Conservation (phyloP, 1,140 invertebrate genomes). For the Drosophila aff. region DNA sequence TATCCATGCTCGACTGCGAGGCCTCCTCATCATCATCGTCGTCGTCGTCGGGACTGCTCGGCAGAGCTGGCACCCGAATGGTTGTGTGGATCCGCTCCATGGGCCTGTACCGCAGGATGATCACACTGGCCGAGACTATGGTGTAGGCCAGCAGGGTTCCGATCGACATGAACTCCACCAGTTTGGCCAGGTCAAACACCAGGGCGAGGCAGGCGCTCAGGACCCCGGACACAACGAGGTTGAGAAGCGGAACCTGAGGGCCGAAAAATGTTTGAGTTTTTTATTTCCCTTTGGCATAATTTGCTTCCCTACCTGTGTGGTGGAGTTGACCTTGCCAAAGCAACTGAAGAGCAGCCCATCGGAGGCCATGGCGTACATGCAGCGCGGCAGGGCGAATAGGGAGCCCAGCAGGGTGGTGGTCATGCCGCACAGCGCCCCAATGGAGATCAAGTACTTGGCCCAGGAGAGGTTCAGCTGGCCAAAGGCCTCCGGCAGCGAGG, state of each 20-base stretch:
- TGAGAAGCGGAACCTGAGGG: constrained; percentile 91
- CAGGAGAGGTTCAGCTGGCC: constrained; percentile 90
- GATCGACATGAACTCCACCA: constrained; percentile 98
- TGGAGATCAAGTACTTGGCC: constrained; percentile 94
- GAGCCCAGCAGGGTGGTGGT: constrained; percentile 94
- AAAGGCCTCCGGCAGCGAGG: constrained; percentile 94
- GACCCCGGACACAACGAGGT: constrained; percentile 92
- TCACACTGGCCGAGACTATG: constrained; percentile 95
- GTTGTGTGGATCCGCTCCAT: constrained; percentile 85
- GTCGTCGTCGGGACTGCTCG: constrained; percentile 74
- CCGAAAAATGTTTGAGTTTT: background rate
- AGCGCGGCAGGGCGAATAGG: constrained; percentile 92
- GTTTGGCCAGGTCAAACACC: constrained; percentile 94
- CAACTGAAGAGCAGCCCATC: constrained; percentile 94
- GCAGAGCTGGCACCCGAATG: constrained; percentile 77
- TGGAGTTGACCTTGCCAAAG: constrained; percentile 90
- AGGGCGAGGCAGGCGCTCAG: constrained; percentile 92
- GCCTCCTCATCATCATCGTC: constrained; percentile 75
- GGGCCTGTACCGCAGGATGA: constrained; percentile 93
- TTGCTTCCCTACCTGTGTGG: constrained; percentile 88
- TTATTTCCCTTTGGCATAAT: background rate
- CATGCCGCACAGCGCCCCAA: constrained; percentile 96
- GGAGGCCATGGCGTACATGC: constrained; percentile 95
- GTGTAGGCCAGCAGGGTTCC: constrained; percentile 96
- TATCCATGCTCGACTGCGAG: constrained; percentile 79